phyloP scores from a whole-genome alignment of 2,797 vertebrate genomes.

The Lepilemur septentrionalis region DNA sequence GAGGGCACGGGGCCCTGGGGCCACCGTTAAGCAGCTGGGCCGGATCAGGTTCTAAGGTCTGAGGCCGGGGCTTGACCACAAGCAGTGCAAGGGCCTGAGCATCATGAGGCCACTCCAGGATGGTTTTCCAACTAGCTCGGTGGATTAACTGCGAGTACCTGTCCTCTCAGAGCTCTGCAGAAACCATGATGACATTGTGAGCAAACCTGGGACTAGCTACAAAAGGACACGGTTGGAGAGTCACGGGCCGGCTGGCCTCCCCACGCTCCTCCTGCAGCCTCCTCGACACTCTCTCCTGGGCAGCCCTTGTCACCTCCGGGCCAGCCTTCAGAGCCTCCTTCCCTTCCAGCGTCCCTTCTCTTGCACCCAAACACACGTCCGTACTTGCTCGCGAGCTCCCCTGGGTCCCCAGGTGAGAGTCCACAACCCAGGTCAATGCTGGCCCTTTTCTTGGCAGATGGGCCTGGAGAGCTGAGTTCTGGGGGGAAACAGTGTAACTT shows the following conservation, averaged over 20 bases:
- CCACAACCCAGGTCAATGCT: too few relatives aligned
- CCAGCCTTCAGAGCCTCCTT: background rate
- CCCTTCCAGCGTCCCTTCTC: accelerated
- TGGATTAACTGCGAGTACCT: accelerated
- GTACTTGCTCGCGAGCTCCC: too few relatives aligned
- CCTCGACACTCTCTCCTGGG: accelerated
- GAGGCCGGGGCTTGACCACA: background rate
- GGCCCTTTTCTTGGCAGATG: too few relatives aligned
- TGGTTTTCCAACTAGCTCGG: accelerated
- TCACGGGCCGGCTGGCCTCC: too few relatives aligned
- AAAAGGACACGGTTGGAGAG: background rate
- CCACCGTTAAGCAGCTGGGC: background rate
- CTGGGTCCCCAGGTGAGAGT: background rate
- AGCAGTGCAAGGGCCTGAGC: background rate
- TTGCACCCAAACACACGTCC: too few relatives aligned
- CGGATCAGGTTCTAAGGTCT: background rate
- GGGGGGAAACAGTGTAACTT: accelerated
- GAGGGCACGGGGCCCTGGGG: accelerated
- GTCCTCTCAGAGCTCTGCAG: background rate
- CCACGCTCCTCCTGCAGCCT: background rate
- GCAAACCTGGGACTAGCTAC: background rate
- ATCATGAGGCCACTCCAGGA: background rate
- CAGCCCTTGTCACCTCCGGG: background rate
- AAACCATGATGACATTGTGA: background rate
- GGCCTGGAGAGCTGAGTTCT: background rate